phyloP scores from a whole-genome alignment of 2,113 vertebrate genomes.

The Halichoerus grypus region DNA sequence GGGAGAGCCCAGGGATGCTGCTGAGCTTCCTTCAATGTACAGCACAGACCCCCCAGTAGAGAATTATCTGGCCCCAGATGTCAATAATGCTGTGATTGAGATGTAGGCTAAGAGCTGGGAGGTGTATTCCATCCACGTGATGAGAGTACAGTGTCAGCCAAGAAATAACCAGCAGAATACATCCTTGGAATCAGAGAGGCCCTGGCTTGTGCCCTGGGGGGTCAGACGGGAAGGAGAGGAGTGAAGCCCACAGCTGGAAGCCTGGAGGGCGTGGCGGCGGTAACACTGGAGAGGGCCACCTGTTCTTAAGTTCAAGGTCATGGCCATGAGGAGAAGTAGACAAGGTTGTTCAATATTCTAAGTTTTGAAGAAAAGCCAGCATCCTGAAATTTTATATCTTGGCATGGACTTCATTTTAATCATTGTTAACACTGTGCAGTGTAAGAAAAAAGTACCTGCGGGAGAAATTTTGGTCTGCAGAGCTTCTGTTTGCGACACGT shows the following conservation, averaged over 20 bases:
- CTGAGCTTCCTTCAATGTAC: accelerated
- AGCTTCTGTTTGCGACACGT: neutral
- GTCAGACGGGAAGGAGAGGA: accelerated
- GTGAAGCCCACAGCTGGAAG: accelerated
- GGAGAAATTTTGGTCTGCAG: neutral
- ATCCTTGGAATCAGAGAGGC: neutral
- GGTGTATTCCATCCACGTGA: neutral
- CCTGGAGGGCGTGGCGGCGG: accelerated
- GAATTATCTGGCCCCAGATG: too few species aligned
- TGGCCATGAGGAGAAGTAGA: neutral
- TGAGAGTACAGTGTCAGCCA: neutral
- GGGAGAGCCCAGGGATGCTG: neutral
- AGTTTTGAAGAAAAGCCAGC: neutral
- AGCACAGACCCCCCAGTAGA: neutral
- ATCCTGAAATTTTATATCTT: neutral
- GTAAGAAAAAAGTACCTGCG: neutral
- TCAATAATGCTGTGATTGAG: accelerated
- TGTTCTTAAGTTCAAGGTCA: neutral
- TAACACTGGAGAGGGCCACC: too few species aligned
- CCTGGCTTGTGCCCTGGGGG: accelerated
- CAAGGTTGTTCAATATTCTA: neutral
- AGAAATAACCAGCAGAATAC: neutral
- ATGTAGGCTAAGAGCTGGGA: neutral
- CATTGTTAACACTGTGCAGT: too few species aligned
- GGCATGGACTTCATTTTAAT: neutral